Evolutionary conservation across 2,113 vertebrate species (phyloP), one percentile per base, ranked within the genome.

Genomic region (Atrichornis clamosus): DNA sequence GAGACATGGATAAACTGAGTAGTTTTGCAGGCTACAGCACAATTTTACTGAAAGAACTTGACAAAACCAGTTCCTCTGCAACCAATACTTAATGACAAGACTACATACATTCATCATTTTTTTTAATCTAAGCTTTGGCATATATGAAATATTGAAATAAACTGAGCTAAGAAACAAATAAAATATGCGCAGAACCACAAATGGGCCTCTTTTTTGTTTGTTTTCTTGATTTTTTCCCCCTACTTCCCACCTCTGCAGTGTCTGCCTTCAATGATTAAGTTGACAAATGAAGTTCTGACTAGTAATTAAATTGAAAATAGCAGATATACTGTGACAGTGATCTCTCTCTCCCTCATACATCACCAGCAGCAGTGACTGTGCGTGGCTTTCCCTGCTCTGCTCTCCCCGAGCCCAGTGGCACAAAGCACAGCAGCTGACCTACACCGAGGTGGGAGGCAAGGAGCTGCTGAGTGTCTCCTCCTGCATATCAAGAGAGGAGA

Each of bases 221-320:
- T 84, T 93, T 96, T 90, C 75, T 52, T 23, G 41, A 50, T 33
- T 14, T 52, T 49, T 15, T 4, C 12, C 20, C 7, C 8, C 46
- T 32, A 27, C 73, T 93, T 89, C 59, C 69, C 84, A 90, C 90
- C 84, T 95, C 89, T 81, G 50, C 15, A 0, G 78, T 90, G 89
- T 93, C 96, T 96, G 93, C 84, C 90, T 91, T 68, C 77, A 94
- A 93, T 91, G 93, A 97, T 96, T 96, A 96, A 96, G 92, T 91
- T 93, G 94, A 97, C 92, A 96, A 94, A 97, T 96, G 88, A 96
- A 97, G 91, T 96, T 92, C 87, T 94, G 95, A 92, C 88, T 95
- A 93, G 81, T 97, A 97, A 96, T 96, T 96, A 93, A 90, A 96
- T 70, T 95, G 93, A 97, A 94, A 97, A 95, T 76, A 96, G 90